Conservation (phyloP, 2,113 vertebrate genomes). For the Setophaga petechia region DNA sequence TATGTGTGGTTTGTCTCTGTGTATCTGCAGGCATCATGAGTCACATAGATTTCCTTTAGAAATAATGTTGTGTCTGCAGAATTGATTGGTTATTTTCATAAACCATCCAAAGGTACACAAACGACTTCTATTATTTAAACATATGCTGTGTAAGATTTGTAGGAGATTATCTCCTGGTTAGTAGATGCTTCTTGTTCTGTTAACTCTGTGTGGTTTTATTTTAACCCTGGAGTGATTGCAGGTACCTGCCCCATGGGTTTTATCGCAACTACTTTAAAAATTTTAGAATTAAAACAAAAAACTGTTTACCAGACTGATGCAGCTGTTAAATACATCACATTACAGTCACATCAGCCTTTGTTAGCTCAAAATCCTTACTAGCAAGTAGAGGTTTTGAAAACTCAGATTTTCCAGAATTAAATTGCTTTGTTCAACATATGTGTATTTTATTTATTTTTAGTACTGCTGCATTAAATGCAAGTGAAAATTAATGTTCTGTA, state of each 20-base stretch:
- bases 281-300: not conserved
- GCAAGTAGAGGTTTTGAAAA: not conserved
- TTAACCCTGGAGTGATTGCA: constrained; percentile 31
- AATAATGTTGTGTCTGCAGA: constrained; percentile 86
- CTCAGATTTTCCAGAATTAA: not conserved
- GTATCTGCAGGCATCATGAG: constrained; percentile 82
- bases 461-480: not conserved
- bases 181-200: constrained; percentile 54
- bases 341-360: not conserved
- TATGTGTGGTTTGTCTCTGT: constrained; percentile 84
- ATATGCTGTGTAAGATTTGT: constrained; percentile 74
- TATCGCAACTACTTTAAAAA: not conserved
- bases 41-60: constrained; percentile 88
- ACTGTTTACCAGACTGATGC: not conserved
- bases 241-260: not conserved
- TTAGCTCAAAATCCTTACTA: not conserved
- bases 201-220: constrained; percentile 41
- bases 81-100: constrained; percentile 87
- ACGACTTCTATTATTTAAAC: constrained; percentile 77
- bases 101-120: constrained; percentile 80
- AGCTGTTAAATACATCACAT: not conserved
- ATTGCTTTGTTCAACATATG: not conserved
- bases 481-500: not conserved
- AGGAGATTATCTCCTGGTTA: constrained; percentile 54
- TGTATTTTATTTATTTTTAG: not conserved